phyloP scores from a whole-genome alignment of 2,888 invertebrate species.

The Halictus quadricinctus region DNA sequence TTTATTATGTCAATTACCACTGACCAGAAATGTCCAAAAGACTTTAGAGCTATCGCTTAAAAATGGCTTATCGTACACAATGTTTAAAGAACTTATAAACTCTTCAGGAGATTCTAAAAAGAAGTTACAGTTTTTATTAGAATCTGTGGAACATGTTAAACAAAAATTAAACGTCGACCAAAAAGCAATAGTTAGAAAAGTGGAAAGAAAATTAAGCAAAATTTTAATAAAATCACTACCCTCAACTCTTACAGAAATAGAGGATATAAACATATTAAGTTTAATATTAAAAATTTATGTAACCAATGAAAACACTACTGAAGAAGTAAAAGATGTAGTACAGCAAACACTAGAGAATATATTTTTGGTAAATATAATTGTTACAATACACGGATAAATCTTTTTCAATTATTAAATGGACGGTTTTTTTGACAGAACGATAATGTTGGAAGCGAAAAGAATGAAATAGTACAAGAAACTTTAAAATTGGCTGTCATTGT shows the following conservation, averaged over 20 bases:
- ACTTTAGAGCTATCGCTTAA: conserved; percentile 69
- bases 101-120: conserved; percentile 24
- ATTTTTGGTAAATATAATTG: conserved; percentile 62
- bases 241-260: conserved; percentile 56
- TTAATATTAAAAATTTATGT: conserved; percentile 69
- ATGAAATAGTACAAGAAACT: conserved; percentile 63
- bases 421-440: conserved; percentile 52
- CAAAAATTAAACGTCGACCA: conserved; percentile 66
- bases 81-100: conserved; percentile 62
- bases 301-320: conserved; percentile 60
- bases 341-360: conserved; percentile 64
- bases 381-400: neutral
- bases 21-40: conserved; percentile 61
- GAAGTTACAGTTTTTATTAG: conserved; percentile 64
- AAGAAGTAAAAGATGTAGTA: conserved; percentile 61
- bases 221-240: conserved; percentile 63
- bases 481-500: conserved; percentile 67
- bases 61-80: conserved; percentile 58
- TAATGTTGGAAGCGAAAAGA: conserved; percentile 27
- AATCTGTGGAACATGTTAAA: conserved; percentile 71
- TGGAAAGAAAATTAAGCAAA: conserved; percentile 69
- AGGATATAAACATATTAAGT: conserved; percentile 70
- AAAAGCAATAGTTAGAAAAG: conserved; percentile 68
- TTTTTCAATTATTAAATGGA: conserved; percentile 10
- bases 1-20: conserved; percentile 64